Conservation (phyloP, 2,888 invertebrate species). For the Lamellibrachia columna region DNA sequence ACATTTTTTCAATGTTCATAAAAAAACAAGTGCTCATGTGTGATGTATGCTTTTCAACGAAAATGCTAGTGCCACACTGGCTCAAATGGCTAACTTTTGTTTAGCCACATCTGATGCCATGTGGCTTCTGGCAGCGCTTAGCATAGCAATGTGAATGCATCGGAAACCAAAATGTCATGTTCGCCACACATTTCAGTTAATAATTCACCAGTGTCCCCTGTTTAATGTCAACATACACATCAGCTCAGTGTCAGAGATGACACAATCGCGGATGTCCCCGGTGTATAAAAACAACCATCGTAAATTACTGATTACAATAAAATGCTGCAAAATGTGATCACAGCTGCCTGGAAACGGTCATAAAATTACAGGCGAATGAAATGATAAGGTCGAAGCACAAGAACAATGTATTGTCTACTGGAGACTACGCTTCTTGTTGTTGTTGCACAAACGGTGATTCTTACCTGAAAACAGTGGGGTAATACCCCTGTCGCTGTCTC, state of each 20-base stretch:
- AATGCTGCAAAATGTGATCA: neutral
- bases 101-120: too few relatives aligned
- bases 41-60: too few relatives aligned
- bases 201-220: neutral
- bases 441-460: neutral
- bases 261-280: neutral
- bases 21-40: too few relatives aligned
- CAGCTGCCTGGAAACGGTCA: neutral
- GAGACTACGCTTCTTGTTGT: neutral
- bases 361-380: neutral
- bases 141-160: too few relatives aligned
- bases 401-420: neutral
- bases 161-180: too few relatives aligned
- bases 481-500: neutral
- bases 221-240: neutral
- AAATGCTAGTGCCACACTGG: too few relatives aligned
- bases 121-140: too few relatives aligned
- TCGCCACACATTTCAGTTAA: neutral
- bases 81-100: too few relatives aligned
- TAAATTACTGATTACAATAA: neutral
- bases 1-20: too few relatives aligned
- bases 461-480: slow-evolving; percentile 12
- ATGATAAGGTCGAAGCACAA: neutral
- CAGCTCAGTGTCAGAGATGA: neutral
- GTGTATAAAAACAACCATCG: neutral